Percentiles rank a stretch among this genome's conserved stretches.
Evolutionary conservation across 2,113 vertebrate species (phyloP).

Genomic region (Gymnarchus niloticus): DNA sequence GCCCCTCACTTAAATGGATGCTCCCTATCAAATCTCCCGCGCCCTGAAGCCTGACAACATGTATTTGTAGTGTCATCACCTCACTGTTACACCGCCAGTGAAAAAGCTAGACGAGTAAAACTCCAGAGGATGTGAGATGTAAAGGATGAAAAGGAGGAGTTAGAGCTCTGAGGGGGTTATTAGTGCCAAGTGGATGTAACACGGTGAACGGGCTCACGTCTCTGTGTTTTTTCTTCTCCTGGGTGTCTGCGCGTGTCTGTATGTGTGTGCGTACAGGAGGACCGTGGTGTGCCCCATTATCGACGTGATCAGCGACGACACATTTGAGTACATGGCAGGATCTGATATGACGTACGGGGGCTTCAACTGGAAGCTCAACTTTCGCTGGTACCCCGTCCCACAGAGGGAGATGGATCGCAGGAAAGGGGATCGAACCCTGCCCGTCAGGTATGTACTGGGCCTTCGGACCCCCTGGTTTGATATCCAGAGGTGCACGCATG

Average conservation of each 20-base stretch:
- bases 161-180: no score
- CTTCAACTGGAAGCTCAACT: conserved; percentile 98
- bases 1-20: neutral
- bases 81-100: neutral
- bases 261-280: conserved; percentile 60
- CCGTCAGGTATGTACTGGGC: conserved; percentile 69
- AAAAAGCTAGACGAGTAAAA: no score
- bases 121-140: no score
- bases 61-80: neutral
- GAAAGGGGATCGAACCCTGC: conserved; percentile 94
- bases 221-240: no score
- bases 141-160: no score
- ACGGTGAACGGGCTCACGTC: no score
- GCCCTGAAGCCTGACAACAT: neutral
- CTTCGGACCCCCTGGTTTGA: neutral
- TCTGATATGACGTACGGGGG: conserved; percentile 98
- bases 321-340: conserved; percentile 98
- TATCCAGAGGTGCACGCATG: neutral
- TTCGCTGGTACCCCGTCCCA: conserved; percentile 97
- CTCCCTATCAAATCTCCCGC: neutral
- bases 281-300: conserved; percentile 98
- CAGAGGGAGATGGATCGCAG: conserved; percentile 98
- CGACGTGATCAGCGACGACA: conserved; percentile 96
- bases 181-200: no score
- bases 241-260: no score